Percentiles rank a stretch among this genome's conserved stretches.
These are phyloP conservation scores for Panulirus ornatus DNA, from an alignment of 1,140 invertebrate genomes.

Conservation along the genomic window DNA sequence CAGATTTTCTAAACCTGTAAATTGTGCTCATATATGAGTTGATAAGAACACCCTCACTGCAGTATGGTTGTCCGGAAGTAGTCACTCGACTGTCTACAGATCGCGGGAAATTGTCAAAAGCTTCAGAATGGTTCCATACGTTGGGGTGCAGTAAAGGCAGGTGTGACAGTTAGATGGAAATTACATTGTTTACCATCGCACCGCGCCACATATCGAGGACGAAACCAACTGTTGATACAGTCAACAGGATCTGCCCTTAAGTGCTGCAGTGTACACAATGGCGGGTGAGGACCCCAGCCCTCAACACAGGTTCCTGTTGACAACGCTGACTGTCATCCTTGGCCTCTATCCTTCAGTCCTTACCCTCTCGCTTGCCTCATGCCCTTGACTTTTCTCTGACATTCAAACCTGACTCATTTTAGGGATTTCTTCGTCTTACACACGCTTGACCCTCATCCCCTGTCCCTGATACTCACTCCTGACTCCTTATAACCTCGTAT, in stretches of 20 bases:
- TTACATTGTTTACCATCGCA: slow-evolving; percentile 21
- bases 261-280: slow-evolving; percentile 19
- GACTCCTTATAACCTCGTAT: too few relatives aligned
- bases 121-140: background rate
- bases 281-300: background rate
- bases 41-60: too few relatives aligned
- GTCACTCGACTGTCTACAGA: too few relatives aligned
- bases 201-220: slow-evolving; percentile 27
- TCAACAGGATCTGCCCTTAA: slow-evolving; percentile 1
- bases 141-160: background rate
- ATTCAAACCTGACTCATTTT: too few relatives aligned
- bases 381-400: background rate
- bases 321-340: background rate
- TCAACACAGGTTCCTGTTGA: background rate
- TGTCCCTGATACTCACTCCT: too few relatives aligned
- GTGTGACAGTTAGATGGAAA: background rate
- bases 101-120: too few relatives aligned
- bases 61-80: too few relatives aligned
- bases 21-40: too few relatives aligned
- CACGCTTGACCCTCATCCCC: too few relatives aligned
- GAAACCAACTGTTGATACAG: slow-evolving; percentile 19
- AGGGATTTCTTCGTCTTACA: too few relatives aligned
- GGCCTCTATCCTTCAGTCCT: background rate
- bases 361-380: background rate
- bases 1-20: too few relatives aligned